Base-by-base conservation (phyloP, 2,797 vertebrate species). In the Fistularia tabacaria region DNA sequence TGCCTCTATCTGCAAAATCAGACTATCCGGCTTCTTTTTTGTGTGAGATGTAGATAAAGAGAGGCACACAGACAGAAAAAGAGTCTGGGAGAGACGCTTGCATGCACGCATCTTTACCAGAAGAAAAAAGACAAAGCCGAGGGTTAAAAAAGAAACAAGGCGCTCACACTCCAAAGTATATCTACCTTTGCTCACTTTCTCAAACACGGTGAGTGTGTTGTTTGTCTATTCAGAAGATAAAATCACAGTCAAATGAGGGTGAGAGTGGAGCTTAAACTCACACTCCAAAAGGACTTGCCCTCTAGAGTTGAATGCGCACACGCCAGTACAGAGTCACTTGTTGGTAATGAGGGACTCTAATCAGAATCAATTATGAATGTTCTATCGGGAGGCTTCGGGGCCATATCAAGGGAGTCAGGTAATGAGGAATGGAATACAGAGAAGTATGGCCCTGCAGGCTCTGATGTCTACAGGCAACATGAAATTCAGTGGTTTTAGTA, bases 361-460 rank as follows among this genome's bases (percentile, higher is more conserved):
- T 86, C 82, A 76, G 80, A 90, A 90, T 89, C 82, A 89, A 88
- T 91, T 90, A 89, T 91, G 80, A 80, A 88, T 87, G 82, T 77
- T 85, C 78, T 72, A 78, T 78, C 77, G 85, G 75, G 73, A 81
- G 59, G 71, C 81, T 87, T 62, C 53, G 67, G 79, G 75, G 82
- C 76, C 67, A 76, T 75, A 78, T 82, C 74, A 66, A 79, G 79
- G 73, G 76, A 82, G 66, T 66, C 65, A 84, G 81, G 77, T 86
- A 89, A 88, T 86, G 81, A 85, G 85, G 82, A 83, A 77, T 80
- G 76, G 80, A 85, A 84, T 77, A 76, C 51, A 64, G 76, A 71
- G 73, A 81, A 81, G 79, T 69, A 58, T 59, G 57, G 76, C 72
- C 83, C 83, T 81, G 69, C 74, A 85, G 82, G 77, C 81, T 80